phyloP scores from a whole-genome alignment of 2,113 vertebrate species.

The Percina caprodes region DNA sequence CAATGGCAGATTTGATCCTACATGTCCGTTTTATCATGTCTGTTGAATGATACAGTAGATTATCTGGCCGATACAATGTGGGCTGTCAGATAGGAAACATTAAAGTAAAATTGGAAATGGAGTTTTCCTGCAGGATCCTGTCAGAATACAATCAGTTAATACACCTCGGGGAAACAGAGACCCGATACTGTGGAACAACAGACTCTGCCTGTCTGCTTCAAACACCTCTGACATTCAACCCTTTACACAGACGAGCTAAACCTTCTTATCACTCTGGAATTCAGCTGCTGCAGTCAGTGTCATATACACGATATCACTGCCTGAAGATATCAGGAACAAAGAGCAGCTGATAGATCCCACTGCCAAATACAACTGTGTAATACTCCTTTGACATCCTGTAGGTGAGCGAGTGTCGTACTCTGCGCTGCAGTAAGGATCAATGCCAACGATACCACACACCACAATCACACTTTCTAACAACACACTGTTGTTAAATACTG shows the following conservation, averaged over 20 bases:
- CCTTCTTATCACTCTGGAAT: conserved; percentile 50
- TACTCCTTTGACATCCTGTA: conserved; percentile 17
- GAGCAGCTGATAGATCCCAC: conserved; percentile 26
- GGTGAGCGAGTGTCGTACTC: conserved; percentile 6
- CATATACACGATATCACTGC: conserved; percentile 32
- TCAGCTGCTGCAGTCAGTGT: conserved; percentile 45
- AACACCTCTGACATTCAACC: conserved; percentile 67
- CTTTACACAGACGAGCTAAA: conserved; percentile 44
- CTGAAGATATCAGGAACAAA: conserved; percentile 54
- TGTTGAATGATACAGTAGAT: background rate
- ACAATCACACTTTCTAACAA: background rate
- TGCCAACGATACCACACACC: conserved; percentile 6
- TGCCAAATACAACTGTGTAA: conserved; percentile 25
- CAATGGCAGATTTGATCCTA: background rate
- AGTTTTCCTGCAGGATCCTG: background rate
- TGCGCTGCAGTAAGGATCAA: conserved; percentile 13
- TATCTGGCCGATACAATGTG: background rate
- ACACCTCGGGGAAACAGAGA: conserved; percentile 39
- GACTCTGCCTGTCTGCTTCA: conserved; percentile 45
- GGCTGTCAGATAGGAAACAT: conserved; percentile 17
- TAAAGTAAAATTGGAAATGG: conserved; percentile 24
- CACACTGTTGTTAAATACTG: background rate
- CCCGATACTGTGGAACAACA: conserved; percentile 49
- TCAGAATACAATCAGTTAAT: conserved; percentile 37
- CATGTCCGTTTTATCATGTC: background rate